phyloP scores from a whole-genome alignment of 2,797 vertebrate species.

The Odontamblyopus rebecca region DNA sequence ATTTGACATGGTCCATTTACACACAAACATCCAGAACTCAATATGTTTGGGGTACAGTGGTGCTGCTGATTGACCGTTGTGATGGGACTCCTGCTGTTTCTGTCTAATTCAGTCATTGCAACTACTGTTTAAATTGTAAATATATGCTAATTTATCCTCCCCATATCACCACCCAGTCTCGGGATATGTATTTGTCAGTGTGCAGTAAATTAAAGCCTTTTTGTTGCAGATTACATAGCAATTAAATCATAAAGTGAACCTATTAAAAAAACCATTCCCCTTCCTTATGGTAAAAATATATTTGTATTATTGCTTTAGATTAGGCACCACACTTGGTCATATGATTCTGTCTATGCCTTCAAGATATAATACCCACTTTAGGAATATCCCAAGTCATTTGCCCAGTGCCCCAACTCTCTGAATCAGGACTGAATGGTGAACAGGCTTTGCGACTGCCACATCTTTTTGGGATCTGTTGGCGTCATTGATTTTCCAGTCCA shows the following conservation, averaged over 20 bases:
- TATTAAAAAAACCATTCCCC: neutral
- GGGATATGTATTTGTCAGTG: too few species aligned
- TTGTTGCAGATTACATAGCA: too few species aligned
- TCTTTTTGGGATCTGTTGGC: conserved; percentile 55
- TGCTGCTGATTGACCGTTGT: conserved; percentile 14
- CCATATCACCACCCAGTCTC: too few species aligned
- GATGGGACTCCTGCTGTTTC: neutral
- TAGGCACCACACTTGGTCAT: neutral
- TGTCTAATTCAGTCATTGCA: neutral
- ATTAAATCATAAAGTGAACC: neutral
- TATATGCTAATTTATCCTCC: too few species aligned
- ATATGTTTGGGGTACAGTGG: conserved; percentile 6
- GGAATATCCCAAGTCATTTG: neutral
- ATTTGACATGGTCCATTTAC: neutral
- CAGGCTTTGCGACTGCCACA: conserved; percentile 44
- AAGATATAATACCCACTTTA: conserved; percentile 4
- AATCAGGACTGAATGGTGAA: conserved; percentile 25
- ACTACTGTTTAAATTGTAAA: too few species aligned
- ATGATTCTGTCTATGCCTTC: conserved; percentile 2
- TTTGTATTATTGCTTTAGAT: neutral
- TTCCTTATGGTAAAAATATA: neutral
- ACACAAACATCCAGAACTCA: conserved; percentile 1
- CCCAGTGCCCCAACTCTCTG: conserved; percentile 1
- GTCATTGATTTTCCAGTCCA: conserved; percentile 73
- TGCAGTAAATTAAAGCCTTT: neutral